A percentile compares a stretch with the other conserved stretches of the same genome.
phyloP scores from a whole-genome alignment of 2,113 vertebrate species.

The Podocnemis expansa region DNA sequence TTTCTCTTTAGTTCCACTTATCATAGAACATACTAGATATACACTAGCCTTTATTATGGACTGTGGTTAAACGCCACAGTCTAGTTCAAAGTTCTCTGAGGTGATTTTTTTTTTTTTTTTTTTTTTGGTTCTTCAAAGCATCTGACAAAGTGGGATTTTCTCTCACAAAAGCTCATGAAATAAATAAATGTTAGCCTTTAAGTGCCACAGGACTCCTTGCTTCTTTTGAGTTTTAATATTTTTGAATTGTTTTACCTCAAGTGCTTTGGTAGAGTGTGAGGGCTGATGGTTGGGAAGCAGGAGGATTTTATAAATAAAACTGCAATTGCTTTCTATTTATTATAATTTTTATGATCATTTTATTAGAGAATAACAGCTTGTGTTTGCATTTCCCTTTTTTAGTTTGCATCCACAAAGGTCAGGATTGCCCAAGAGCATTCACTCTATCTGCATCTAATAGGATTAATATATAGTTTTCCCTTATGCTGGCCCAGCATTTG shows the following conservation, averaged over 20 bases:
- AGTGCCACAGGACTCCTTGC: no score
- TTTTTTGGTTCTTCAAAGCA: no score
- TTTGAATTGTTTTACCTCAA: background rate
- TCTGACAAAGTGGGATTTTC: no score
- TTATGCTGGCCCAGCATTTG: accelerated
- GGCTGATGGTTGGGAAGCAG: background rate
- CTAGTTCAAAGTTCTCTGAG: background rate
- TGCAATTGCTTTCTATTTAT: background rate
- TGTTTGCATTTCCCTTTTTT: background rate
- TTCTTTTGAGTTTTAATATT: background rate
- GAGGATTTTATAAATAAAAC: background rate
- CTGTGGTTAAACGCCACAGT: background rate
- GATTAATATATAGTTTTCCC: background rate
- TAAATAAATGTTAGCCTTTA: no score
- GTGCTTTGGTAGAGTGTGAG: background rate
- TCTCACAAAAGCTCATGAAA: no score
- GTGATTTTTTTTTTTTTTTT: no score
- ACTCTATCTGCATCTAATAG: background rate
- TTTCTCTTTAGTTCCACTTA: background rate
- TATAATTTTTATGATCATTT: background rate
- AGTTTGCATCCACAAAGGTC: background rate
- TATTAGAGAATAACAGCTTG: background rate
- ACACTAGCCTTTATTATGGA: background rate
- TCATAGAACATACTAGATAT: background rate
- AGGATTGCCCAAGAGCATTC: background rate